Percentiles rank a stretch among this genome's conserved stretches.
Evolutionary conservation across 1,140 invertebrate genomes (phyloP).

Genomic region (Neotoxoptera formosana): DNA sequence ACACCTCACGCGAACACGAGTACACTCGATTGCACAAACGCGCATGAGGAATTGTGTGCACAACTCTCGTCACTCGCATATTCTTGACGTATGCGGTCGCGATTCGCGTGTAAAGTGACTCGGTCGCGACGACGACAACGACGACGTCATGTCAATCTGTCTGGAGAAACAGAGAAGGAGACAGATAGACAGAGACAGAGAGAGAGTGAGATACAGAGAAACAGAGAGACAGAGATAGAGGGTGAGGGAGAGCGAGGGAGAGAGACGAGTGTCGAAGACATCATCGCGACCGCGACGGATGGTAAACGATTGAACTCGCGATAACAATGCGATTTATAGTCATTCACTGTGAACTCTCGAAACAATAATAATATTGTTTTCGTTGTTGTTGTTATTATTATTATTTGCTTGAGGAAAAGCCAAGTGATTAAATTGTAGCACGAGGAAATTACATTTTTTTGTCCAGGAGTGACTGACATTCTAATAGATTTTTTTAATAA

Average conservation of each 20-base stretch:
- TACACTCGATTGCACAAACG: background rate
- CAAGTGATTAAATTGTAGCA: background rate
- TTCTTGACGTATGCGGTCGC: background rate
- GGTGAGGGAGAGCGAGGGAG: too few species aligned
- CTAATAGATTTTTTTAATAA: background rate
- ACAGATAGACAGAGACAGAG: too few species aligned
- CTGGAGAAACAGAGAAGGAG: too few species aligned
- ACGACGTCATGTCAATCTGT: too few species aligned
- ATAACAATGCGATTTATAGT: background rate
- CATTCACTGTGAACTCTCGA: background rate
- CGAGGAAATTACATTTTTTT: background rate
- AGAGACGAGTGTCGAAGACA: background rate
- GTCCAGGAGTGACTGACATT: background rate
- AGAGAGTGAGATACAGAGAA: too few species aligned
- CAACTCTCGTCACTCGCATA: too few species aligned
- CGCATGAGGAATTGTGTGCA: background rate
- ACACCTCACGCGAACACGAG: background rate
- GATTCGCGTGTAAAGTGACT: background rate
- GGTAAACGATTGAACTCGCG: background rate
- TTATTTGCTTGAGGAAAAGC: background rate
- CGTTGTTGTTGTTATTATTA: background rate
- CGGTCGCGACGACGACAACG: background rate
- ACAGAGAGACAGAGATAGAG: too few species aligned
- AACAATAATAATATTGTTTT: background rate
- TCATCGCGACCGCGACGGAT: background rate